Base-by-base conservation (phyloP, 2,888 invertebrate species). In the Pollenia angustigena region DNA sequence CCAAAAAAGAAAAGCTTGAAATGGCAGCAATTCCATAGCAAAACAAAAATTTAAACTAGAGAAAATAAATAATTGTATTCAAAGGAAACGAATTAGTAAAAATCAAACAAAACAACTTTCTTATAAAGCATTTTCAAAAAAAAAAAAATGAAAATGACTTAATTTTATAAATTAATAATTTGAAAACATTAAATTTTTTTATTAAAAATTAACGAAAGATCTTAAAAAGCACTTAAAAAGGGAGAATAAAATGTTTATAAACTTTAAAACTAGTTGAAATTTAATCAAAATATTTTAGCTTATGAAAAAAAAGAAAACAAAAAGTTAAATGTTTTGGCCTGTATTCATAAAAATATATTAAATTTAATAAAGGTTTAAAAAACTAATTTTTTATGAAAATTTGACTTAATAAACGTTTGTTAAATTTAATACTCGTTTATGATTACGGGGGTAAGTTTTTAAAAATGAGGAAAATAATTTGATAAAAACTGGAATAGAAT, bases 11-110 rank as follows among this genome's bases (percentile, higher is more conserved):
- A 52, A 83, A 76, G 10, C 11, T 64, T 50, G 11, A 46, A 50
- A 68, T 54, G 46, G 60, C 76, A 84, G 81, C 87, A 87, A 78
- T 84, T 74, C 68, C 60, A 69, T 74, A 62, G 68, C 62, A 71
- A 54, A 82, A 16, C 11, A 79, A 18, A 42, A 40, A 50, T 11
- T 18, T 16, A 72, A 42, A 69, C 60, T 71, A 80, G 40, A 58
- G 54, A 80, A 48, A 48, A 69, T 3, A 16, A 46, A 14, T 68
- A 68, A 68, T 78, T 78, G 56, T 52, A 72, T 58, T 79, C 40
- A 71, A 68, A 50, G 46, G 32, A 71, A 64, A 64, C 44, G 40
- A 46, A 14, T 18, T 44, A 58, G 52, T 44, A 69, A 76, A 48
- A 76, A 48, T 46, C 50, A 76, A 78, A 78, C 44, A 46, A 60